phyloP scores from a whole-genome alignment of 2,888 invertebrate species.

The Morinoia aosen region DNA sequence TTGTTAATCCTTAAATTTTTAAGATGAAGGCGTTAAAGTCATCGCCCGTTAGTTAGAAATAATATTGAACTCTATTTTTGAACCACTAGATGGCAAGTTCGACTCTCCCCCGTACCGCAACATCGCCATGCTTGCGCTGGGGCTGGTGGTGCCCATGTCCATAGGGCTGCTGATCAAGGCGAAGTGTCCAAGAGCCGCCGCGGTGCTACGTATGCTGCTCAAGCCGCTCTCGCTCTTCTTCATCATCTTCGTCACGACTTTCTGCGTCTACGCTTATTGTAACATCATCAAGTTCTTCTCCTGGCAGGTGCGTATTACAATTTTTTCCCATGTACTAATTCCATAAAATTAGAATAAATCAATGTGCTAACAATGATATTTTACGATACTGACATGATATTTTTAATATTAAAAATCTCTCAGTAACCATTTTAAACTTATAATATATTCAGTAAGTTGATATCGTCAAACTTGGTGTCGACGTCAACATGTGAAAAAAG shows the following conservation, averaged over 20 bases:
- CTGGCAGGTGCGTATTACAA: conserved; percentile 82
- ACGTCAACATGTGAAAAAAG: no score
- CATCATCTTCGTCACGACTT: conserved; percentile 76
- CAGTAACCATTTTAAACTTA: no score
- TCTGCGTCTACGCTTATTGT: conserved; percentile 89
- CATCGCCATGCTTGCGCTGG: conserved; percentile 82
- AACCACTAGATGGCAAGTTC: conserved; percentile 59
- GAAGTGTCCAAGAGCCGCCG: conserved; percentile 74
- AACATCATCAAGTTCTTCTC: conserved; percentile 91
- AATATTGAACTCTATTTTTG: no score
- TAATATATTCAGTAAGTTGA: no score
- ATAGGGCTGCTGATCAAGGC: conserved; percentile 81
- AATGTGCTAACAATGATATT: no score
- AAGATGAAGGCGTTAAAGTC: neutral
- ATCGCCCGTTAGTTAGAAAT: no score
- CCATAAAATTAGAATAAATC: no score
- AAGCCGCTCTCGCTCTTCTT: conserved; percentile 87
- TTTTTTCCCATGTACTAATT: no score
- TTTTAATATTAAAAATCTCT: no score
- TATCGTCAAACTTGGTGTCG: no score
- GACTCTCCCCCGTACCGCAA: conserved; percentile 80
- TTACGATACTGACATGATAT: no score
- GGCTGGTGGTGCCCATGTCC: conserved; percentile 82
- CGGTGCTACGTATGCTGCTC: conserved; percentile 82
- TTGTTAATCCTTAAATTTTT: neutral